Evolutionary conservation across 2,797 vertebrate genomes (phyloP).

Genomic region (Ctenochaetus hawaiiensis): DNA sequence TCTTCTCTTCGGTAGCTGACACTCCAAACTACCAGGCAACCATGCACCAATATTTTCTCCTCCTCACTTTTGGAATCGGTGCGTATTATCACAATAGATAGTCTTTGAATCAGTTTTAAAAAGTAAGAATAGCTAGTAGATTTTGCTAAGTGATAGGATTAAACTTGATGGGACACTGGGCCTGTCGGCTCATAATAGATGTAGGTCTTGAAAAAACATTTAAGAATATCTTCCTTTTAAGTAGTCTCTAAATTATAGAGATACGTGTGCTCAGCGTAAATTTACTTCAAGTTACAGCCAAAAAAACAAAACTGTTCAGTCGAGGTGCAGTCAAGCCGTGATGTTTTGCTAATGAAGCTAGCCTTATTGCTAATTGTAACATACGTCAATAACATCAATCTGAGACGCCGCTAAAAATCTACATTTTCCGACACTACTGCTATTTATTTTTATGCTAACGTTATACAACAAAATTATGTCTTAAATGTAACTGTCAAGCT

Average conservation of each 20-base stretch:
- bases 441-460: accelerated
- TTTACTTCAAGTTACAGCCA: neutral
- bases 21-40: slow-evolving; percentile 16
- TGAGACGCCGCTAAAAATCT: neutral
- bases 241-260: accelerated
- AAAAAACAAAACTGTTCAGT: neutral
- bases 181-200: slow-evolving; percentile 32
- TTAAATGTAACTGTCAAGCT: neutral
- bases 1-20: slow-evolving; percentile 25
- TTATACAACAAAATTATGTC: accelerated
- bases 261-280: accelerated
- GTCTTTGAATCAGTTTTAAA: neutral
- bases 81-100: slow-evolving; percentile 37
- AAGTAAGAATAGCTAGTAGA: neutral
- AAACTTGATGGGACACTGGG: slow-evolving; percentile 62
- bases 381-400: slow-evolving; percentile 69
- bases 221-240: accelerated
- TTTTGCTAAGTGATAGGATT: slow-evolving; percentile 54
- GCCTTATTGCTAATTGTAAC: slow-evolving; percentile 67
- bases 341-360: slow-evolving; percentile 61
- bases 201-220: accelerated
- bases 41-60: slow-evolving; percentile 73
- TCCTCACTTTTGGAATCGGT: slow-evolving; percentile 74
- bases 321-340: neutral
- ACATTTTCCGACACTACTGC: accelerated